These are phyloP conservation scores for Neuroterus valhalla DNA, from an alignment of 1,140 invertebrate species.

Conservation along the genomic window DNA sequence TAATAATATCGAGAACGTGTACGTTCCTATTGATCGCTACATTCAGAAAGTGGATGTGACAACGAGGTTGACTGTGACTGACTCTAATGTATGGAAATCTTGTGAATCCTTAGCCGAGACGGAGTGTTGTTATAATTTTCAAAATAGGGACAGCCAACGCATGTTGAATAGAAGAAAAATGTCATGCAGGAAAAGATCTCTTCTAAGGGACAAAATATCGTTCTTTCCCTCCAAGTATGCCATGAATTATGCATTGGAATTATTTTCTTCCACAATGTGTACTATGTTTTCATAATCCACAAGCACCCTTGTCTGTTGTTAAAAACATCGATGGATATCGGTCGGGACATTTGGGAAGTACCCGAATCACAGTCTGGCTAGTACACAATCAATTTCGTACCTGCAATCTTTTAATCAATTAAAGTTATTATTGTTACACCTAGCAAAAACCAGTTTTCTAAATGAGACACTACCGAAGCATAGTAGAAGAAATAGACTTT, in stretches of 20 bases:
- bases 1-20: neutral
- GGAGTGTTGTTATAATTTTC: neutral
- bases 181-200: neutral
- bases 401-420: too few species aligned
- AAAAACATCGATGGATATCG: too few species aligned
- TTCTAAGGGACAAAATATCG: conserved; percentile 2
- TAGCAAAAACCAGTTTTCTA: too few species aligned
- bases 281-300: neutral
- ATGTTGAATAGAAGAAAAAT: neutral
- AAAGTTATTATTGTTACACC: too few species aligned
- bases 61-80: conserved; percentile 30
- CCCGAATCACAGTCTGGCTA: too few species aligned
- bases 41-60: conserved; percentile 1
- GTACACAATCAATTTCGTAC: too few species aligned
- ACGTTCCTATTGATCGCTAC: conserved; percentile 7
- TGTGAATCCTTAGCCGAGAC: conserved; percentile 13
- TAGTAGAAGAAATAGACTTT: too few species aligned
- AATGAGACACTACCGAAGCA: too few species aligned
- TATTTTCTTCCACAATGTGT: neutral
- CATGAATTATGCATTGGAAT: conserved; percentile 32
- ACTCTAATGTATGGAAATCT: conserved; percentile 51
- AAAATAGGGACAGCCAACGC: neutral
- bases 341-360: too few species aligned
- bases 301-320: too few species aligned
- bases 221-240: neutral